phyloP scores from a whole-genome alignment of 2,888 invertebrate species.

The Melipona beecheii region DNA sequence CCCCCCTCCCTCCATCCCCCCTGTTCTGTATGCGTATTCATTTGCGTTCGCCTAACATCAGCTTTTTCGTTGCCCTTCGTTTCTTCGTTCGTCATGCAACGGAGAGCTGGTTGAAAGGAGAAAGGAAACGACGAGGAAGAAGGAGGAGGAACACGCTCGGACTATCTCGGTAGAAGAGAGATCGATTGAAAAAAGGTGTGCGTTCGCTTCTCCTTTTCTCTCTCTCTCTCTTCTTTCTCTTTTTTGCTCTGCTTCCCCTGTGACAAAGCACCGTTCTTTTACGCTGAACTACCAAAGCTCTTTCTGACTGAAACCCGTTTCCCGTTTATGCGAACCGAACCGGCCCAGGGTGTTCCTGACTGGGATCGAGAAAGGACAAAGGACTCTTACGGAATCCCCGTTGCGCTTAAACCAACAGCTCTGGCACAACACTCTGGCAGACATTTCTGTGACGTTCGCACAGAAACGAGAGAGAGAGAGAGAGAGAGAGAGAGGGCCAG shows the following conservation, averaged over 20 bases:
- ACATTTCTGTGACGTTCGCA: slow-evolving; percentile 30
- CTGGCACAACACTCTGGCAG: slow-evolving; percentile 21
- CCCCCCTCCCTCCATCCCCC: too few species aligned
- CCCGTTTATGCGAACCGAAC: slow-evolving; percentile 73
- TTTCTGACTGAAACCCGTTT: slow-evolving; percentile 74
- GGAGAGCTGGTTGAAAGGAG: slow-evolving; percentile 28
- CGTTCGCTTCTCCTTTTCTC: slow-evolving; percentile 42
- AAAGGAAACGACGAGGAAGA: slow-evolving; percentile 18
- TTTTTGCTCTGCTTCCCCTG: slow-evolving; percentile 36
- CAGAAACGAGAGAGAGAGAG: neutral
- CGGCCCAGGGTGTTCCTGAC: slow-evolving; percentile 72
- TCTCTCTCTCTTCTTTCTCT: neutral
- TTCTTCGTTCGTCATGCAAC: slow-evolving; percentile 44
- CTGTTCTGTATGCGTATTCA: slow-evolving; percentile 38
- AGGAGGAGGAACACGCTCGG: slow-evolving; percentile 11
- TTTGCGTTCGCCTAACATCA: slow-evolving; percentile 65
- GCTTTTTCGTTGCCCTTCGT: slow-evolving; percentile 60
- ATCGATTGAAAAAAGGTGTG: slow-evolving; percentile 54
- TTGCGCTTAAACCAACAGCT: slow-evolving; percentile 67
- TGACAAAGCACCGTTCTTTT: slow-evolving; percentile 68
- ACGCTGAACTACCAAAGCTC: slow-evolving; percentile 65
- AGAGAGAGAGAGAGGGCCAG: neutral
- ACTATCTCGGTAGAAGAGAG: slow-evolving; percentile 34
- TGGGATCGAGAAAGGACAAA: slow-evolving; percentile 76
- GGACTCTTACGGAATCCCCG: slow-evolving; percentile 73